Evolutionary conservation across 2,797 vertebrate species (phyloP).

Genomic region (Sebastes miniatus): DNA sequence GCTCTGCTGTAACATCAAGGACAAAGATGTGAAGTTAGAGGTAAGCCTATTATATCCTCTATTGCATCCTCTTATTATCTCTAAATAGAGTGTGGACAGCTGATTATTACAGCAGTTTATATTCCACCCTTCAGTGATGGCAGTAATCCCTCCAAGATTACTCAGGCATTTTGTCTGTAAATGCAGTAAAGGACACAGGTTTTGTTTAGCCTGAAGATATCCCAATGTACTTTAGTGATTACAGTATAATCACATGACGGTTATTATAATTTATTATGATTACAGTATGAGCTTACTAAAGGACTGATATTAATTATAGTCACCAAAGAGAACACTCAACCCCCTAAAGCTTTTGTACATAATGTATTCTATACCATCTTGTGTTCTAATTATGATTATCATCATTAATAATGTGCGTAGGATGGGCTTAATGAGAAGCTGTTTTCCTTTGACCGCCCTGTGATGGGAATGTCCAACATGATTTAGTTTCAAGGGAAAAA

Average conservation of each 20-base stretch:
- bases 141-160: conserved; percentile 43
- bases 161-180: not conserved
- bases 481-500: not conserved
- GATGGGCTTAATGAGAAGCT: conserved; percentile 9
- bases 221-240: conserved; percentile 14
- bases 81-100: conserved; percentile 54
- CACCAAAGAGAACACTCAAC: not conserved
- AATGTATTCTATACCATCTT: conserved; percentile 12
- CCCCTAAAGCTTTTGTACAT: conserved; percentile 30
- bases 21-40: conserved; percentile 45
- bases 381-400: conserved; percentile 30
- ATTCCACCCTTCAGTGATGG: conserved; percentile 39
- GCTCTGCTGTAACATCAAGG: conserved; percentile 20
- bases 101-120: conserved; percentile 55
- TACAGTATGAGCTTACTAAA: not conserved
- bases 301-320: conserved; percentile 32
- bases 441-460: not conserved
- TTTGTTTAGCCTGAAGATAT: conserved; percentile 1
- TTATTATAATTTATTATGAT: conserved; percentile 18
- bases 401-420: conserved; percentile 20
- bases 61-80: conserved; percentile 43
- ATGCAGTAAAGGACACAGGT: not conserved
- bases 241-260: conserved; percentile 16
- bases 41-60: conserved; percentile 46
- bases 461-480: not conserved